Evolutionary conservation across 2,888 invertebrate genomes (phyloP).

Genomic region (Pollenia amentaria): DNA sequence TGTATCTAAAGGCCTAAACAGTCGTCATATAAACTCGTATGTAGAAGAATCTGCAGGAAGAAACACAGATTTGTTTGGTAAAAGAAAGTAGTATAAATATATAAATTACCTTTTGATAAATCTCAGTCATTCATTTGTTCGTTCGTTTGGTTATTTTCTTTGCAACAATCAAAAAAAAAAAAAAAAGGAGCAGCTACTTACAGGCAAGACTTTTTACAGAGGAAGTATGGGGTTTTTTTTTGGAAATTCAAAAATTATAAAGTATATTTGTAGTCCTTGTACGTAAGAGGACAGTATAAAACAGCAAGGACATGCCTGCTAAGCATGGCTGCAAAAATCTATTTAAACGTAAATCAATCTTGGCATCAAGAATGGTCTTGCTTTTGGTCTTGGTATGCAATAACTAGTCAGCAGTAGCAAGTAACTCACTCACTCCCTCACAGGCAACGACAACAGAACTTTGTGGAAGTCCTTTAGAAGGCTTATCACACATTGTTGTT

Average conservation of each 20-base stretch:
- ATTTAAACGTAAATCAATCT: constrained; percentile 85
- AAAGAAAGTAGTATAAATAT: constrained; percentile 76
- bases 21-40: constrained; percentile 55
- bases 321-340: constrained; percentile 81
- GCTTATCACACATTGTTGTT: constrained; percentile 2
- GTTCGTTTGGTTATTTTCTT: constrained; percentile 61
- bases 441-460: neutral
- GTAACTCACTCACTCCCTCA: neutral
- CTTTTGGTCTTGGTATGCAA: constrained; percentile 7
- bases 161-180: constrained; percentile 16
- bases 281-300: constrained; percentile 12
- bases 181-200: constrained; percentile 35
- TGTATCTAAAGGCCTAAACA: constrained; percentile 72
- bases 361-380: constrained; percentile 56
- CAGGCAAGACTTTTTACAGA: neutral
- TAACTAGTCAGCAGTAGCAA: constrained; percentile 10
- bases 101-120: constrained; percentile 85
- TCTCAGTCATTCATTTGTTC: constrained; percentile 81
- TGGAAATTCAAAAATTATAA: constrained; percentile 62
- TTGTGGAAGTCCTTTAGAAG: neutral
- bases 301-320: constrained; percentile 57
- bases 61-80: constrained; percentile 9
- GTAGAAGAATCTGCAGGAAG: neutral
- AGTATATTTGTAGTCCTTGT: constrained; percentile 45
- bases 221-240: constrained; percentile 1